Base-by-base conservation (phyloP, 2,888 invertebrate genomes). In the Heliconius hortense region DNA sequence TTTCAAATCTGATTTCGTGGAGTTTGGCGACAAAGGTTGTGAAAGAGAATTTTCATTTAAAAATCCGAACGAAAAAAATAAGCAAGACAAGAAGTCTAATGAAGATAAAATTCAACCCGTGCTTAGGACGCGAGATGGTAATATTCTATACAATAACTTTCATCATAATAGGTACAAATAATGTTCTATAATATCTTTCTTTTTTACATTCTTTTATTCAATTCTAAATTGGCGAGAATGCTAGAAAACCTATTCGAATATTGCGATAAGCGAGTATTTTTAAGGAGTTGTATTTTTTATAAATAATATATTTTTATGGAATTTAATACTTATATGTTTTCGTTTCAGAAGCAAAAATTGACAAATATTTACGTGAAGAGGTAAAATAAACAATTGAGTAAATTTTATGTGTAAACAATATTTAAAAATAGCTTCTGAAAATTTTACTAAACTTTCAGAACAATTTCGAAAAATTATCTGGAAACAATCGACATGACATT, bases 1-100 rank as follows among this genome's bases (percentile, higher is more conserved):
- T 0, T 80, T 84, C 1, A 86, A 81, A 75, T 28, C 73, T 0
- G 78, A 72, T 13, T 89, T 84, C 69, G 76, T 78, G 4, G 73
- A 72, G 8, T 64, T 73, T 4, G 76, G 84, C 0, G 86, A 82
- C 69, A 82, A 63, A 0, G 83, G 79, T 0, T 88, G 90, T 73
- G 79, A 86, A 4, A 64, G 77, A 3, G 79, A 82, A 66, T 78
- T 79, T 63, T 63, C 68, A 26, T 75, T 76, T 63, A 69, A 24
- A 26, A 64, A 72, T 69, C 18, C 31, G 18, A 26, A 72, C 26
- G 76, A 71, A 24, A 74, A 60, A 11, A 56, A 48, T 4, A 48
- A 66, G 1, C 60, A 67, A 7, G 21, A 31, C 1, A 66, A 71
- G 21, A 68, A 72, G 56, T 24, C 60, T 1, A 63, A 69, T 0